Base-by-base conservation (phyloP, 2,113 vertebrate species). In the Chaetodon trifascialis region DNA sequence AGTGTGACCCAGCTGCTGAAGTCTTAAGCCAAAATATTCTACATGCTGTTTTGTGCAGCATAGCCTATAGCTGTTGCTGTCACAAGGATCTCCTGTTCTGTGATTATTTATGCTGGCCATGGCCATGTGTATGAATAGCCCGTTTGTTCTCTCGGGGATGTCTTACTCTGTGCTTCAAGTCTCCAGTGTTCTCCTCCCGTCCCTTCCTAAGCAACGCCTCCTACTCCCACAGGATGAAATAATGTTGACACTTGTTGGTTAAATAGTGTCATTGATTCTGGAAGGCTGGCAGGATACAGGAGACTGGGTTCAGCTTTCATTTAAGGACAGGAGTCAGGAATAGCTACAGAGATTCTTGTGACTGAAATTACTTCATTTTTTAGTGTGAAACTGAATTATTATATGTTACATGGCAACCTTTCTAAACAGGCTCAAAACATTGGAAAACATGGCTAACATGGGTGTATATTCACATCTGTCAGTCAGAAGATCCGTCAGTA, bases 61-160 rank as follows among this genome's bases (percentile, higher is more conserved):
- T 59, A 80, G 30, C 23, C 4, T 38, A 8, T 51, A 73, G 58
- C 34, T 4, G 8, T 36, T 14, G 19, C 25, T 64, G 23, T 66
- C 44, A 91, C 89, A 93, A 87, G 85, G 79, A 58, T 76, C 73
- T 82, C 77, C 80, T 92, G 81, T 88, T 89, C 34, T 40, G 71
- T 30, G 16, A 69, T 73, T 90, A 89, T 90, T 86, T 82, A 74
- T 92, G 82, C 89, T 85, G 83, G 84, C 87, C 11, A 42, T 58
- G 75, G 78, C 59, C 46, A 23, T 70, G 55, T 62, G 36, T 64
- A 91, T 93, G 91, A 94, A 93, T 93, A 80, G 84, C 44, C 62
- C 54, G 88, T 86, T 92, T 93, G 85, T 93, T 80, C 67, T 83
- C 71, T 25, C 44, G 66, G 69, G 44, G 70, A 79, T 38, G 54